Evolutionary conservation across 1,140 invertebrate species (phyloP), one percentile per base, ranked within the genome.

Genomic region (Episyrphus balteatus): DNA sequence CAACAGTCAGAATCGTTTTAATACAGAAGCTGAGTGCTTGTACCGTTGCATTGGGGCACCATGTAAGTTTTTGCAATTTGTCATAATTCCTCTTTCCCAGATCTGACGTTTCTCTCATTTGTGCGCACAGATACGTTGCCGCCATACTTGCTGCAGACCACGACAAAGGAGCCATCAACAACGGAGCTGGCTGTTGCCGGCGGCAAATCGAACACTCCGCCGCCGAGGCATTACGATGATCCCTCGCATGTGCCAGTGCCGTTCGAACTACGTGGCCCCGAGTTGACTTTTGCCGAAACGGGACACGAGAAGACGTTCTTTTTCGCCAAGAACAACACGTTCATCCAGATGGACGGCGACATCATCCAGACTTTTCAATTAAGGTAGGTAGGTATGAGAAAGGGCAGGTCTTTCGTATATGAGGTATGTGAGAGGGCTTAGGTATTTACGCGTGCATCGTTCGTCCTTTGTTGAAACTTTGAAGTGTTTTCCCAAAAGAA

Each of bases 291-390:
- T 61, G 81, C 82, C 53, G 85, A 89, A 64, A 86, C 83, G 15
- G 86, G 85, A 2, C 74, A 82, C 55, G 78, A 83, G 49, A 73
- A 73, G 55, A 86, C 83, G 13, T 91, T 91, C 62, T 87, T 89
- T 79, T 89, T 89, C 65, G 85, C 86, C 8, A 82, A 88, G 62
- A 85, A 83, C 47, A 88, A 88, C 56, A 88, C 86, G 2, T 91
- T 83, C 62, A 89, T 91, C 60, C 87, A 91, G 62, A 75, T 91
- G 13, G 86, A 88, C 62, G 86, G 86, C 9, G 81, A 84, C 56
- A 82, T 86, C 50, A 88, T 89, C 59, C 83, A 86, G 64, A 81
- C 82, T 42, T 91, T 89, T 71, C 86, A 89, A 70, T 75, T 89
- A 55, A 81, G 86, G 85, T 87, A 66, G 61, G 56, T 58, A 54